Evolutionary conservation across 2,797 vertebrate genomes (phyloP).

Genomic region (Melopsittacus undulatus): DNA sequence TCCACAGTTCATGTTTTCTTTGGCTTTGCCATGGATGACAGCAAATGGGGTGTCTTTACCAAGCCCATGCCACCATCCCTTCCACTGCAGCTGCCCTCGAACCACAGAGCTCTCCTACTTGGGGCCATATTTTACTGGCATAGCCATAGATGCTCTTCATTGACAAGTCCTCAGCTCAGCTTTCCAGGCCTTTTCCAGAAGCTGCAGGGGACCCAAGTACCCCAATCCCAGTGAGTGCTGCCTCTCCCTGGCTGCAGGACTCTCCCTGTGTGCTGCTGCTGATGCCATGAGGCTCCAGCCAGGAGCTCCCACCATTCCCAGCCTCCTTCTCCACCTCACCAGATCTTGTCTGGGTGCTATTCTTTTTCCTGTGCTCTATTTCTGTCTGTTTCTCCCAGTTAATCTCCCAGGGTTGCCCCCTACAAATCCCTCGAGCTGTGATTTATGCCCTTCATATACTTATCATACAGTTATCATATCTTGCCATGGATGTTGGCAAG

Average conservation of each 20-base stretch:
- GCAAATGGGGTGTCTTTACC: accelerated
- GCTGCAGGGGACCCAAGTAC: not conserved
- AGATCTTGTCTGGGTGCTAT: not conserved
- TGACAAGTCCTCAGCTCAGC: not conserved
- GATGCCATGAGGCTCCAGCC: not conserved
- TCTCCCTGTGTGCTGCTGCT: not conserved
- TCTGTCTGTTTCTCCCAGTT: not conserved
- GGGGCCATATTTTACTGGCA: not conserved
- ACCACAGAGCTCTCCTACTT: not conserved
- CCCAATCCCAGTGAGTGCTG: not conserved
- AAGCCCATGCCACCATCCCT: not conserved
- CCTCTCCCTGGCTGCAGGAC: not conserved
- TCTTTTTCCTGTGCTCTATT: not conserved
- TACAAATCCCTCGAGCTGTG: not conserved
- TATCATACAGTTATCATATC: constrained; percentile 1
- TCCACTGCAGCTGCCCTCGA: accelerated
- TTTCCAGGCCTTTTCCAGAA: not conserved
- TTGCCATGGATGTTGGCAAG: not conserved
- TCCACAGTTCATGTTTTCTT: not conserved
- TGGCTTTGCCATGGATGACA: not conserved
- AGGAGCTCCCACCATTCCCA: not conserved
- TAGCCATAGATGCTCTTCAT: not conserved
- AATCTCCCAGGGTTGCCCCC: not conserved
- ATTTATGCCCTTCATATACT: constrained; percentile 30
- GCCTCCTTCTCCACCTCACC: not conserved